A percentile compares a stretch with the other conserved stretches of the same genome.
phyloP scores from a whole-genome alignment of 2,113 vertebrate species.

The Zapornia atra region DNA sequence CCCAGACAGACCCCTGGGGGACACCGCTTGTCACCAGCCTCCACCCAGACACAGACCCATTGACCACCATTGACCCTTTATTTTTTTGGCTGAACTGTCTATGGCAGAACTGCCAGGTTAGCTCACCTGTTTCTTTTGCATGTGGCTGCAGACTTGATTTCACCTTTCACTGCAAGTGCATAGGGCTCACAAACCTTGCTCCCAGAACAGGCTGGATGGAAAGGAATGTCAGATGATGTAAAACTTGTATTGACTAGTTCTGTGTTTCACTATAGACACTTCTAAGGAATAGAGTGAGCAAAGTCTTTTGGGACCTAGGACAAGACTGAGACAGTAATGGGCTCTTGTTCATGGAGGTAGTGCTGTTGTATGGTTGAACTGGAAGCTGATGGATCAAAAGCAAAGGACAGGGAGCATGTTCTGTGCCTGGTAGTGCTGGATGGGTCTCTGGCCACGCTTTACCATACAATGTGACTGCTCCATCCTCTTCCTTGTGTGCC shows the following conservation, averaged over 20 bases:
- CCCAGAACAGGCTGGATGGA: background rate
- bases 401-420: background rate
- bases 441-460: background rate
- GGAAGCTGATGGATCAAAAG: background rate
- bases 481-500: background rate
- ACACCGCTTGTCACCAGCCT: no score
- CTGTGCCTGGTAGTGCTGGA: accelerated
- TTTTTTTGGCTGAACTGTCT: background rate
- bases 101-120: background rate
- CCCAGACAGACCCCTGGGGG: no score
- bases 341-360: background rate
- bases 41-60: no score
- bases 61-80: no score
- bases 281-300: background rate
- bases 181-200: background rate
- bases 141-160: background rate
- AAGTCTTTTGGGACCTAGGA: no score
- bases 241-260: background rate
- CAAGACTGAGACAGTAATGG: background rate
- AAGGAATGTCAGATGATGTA: background rate
- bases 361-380: background rate
- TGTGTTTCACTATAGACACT: accelerated
- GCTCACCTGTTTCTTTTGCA: background rate
- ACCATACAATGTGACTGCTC: background rate
- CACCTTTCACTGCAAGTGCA: accelerated